Base-by-base conservation (phyloP, 2,113 vertebrate genomes). In the Nestor notabilis region DNA sequence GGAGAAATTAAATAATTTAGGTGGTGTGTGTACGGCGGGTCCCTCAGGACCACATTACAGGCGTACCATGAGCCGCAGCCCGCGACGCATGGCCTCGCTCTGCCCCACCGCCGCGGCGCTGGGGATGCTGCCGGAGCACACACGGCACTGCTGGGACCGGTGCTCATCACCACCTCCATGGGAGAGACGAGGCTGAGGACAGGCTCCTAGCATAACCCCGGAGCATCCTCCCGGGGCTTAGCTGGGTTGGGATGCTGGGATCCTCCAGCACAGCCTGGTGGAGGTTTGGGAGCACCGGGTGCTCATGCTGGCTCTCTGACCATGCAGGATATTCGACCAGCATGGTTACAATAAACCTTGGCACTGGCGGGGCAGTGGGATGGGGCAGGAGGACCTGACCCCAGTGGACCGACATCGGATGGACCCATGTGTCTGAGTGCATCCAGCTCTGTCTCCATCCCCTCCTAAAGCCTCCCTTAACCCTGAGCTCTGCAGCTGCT, bases 1-100 rank as follows among this genome's bases (percentile, higher is more conserved):
- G 98, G 96, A 97, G 96, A 98, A 98, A 98, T 98, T 97, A 97
- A 98, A 98, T 98, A 98, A 98, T 98, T 98, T 97, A 98, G 96
- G 97, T 97, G 96, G 86, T 72, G 96, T 95, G 96, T 92, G 97
- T 96, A 91, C 47, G 80, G 85, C 17, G 28, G 81, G 88, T 87
- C 96, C 97, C 97, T 58, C 63, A 49, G 92, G 97, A 83, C 90
- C 77, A 1, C 95, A 68, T 87, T 91, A 75, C 91, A 39, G 83
- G 60, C 85, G 63, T 79, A 55, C 70, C 17, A 12, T 43, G 71
- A 88, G 92, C 91, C 46, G 68, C 79, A n/a, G 61, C 75, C 60
- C 29, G 2, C 25, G 19, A 9, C 5, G 31, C 37, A 11, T 17
- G 25, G 83, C 76, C 75, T 56, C 3, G 27, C 94, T 39, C 76